A percentile compares a stretch with the other conserved stretches of the same genome.
phyloP scores from a whole-genome alignment of 2,797 vertebrate species.

The Artibeus jamaicensis region DNA sequence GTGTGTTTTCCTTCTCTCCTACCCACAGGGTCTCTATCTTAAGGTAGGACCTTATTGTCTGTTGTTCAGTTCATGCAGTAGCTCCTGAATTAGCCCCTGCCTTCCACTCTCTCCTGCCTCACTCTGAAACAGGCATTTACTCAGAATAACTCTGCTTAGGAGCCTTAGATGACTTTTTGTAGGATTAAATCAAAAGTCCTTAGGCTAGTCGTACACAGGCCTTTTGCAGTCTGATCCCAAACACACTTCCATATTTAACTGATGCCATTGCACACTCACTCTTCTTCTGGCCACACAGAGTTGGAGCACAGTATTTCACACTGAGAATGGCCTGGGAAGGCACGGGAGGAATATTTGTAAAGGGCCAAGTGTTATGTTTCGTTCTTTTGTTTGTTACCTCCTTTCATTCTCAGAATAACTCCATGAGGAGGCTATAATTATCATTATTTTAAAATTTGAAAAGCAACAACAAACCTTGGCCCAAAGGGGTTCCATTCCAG shows the following conservation, averaged over 20 bases:
- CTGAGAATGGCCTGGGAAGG: neutral
- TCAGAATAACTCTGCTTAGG: neutral
- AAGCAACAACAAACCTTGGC: neutral
- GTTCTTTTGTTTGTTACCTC: neutral
- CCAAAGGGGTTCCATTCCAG: neutral
- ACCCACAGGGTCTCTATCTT: neutral
- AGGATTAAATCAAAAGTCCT: neutral
- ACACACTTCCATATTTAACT: neutral
- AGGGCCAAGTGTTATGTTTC: neutral
- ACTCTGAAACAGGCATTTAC: neutral
- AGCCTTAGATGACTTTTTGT: neutral
- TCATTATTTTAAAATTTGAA: neutral
- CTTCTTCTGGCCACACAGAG: neutral
- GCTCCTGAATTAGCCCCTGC: neutral
- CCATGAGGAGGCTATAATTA: neutral
- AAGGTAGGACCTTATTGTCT: neutral
- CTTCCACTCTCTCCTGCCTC: neutral
- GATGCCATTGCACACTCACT: neutral
- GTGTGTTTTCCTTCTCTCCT: neutral
- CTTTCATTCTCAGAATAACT: neutral
- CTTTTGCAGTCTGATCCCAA: neutral
- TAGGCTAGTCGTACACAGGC: neutral
- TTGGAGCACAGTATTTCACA: neutral
- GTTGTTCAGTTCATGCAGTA: neutral
- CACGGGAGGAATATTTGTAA: neutral